These are phyloP conservation scores for Zaprionus capensis DNA, from an alignment of 1,140 invertebrate genomes.

Conservation along the genomic window DNA sequence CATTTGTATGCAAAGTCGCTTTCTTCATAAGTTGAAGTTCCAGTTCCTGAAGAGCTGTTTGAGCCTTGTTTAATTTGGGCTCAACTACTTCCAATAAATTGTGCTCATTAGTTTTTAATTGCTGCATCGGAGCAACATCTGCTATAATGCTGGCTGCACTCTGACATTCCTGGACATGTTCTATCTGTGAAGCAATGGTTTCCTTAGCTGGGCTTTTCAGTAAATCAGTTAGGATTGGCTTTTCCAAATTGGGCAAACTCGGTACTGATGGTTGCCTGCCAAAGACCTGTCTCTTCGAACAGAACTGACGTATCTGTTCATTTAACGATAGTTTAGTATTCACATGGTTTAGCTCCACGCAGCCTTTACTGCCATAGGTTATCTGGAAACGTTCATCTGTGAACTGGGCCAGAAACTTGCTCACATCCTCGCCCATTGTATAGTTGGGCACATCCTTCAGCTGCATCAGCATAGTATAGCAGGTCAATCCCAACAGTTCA, in stretches of 20 bases:
- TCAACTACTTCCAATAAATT: neutral
- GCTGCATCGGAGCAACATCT: neutral
- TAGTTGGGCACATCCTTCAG: conserved; percentile 46
- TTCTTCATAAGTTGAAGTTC: neutral
- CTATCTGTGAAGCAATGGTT: neutral
- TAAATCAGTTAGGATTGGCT: neutral
- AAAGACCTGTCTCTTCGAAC: neutral
- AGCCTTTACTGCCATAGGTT: neutral
- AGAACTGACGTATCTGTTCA: conserved; percentile 31
- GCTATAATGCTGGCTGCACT: neutral
- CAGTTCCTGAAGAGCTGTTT: neutral
- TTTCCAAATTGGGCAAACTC: neutral
- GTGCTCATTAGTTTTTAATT: neutral
- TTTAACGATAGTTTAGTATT: conserved; percentile 36
- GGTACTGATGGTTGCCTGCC: neutral
- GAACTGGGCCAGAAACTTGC: conserved; percentile 32
- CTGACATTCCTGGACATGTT: neutral
- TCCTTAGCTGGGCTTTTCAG: neutral
- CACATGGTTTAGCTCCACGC: conserved; percentile 42
- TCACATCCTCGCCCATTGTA: conserved; percentile 12
- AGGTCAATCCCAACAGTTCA: conserved; percentile 51
- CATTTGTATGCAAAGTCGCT: neutral
- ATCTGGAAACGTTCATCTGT: conserved; percentile 30
- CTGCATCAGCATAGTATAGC: conserved; percentile 38
- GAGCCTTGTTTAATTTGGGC: neutral